Evolutionary conservation across 2,113 vertebrate genomes (phyloP).

Genomic region (Prochilodus magdalenae): DNA sequence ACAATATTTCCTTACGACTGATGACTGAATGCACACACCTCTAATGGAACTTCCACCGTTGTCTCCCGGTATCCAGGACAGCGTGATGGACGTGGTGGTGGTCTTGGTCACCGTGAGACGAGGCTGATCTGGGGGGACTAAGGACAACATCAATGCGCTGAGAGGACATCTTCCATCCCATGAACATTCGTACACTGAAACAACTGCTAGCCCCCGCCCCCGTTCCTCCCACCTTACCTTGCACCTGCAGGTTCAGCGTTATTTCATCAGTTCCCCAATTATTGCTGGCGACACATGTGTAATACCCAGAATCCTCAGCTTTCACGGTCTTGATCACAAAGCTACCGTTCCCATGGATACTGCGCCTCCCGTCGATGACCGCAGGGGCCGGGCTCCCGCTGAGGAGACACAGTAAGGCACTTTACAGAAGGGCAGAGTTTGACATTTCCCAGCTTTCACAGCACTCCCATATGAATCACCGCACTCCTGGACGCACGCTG

Average conservation of each 20-base stretch:
- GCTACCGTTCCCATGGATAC: conserved; percentile 94
- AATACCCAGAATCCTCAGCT: conserved; percentile 97
- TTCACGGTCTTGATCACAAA: conserved; percentile 95
- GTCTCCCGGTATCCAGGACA: conserved; percentile 98
- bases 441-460: conserved; percentile 29
- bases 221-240: conserved; percentile 80
- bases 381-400: conserved; percentile 93
- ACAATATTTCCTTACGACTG: neutral
- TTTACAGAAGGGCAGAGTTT: conserved; percentile 14
- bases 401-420: conserved; percentile 67
- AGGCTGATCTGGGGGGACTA: conserved; percentile 97
- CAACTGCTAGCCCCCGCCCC: no score
- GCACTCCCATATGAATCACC: neutral
- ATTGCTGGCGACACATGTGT: conserved; percentile 94
- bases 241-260: conserved; percentile 93
- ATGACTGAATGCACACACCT: conserved; percentile 76
- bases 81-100: conserved; percentile 96
- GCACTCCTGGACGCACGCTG: neutral
- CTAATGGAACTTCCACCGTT: conserved; percentile 97
- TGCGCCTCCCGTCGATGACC: conserved; percentile 91
- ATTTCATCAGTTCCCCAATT: conserved; percentile 97
- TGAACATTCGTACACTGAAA: no score
- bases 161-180: neutral
- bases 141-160: conserved; percentile 27
- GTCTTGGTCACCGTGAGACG: conserved; percentile 98